Evolutionary conservation across 1,140 invertebrate species (phyloP).

Genomic region (Bombus picipes): DNA sequence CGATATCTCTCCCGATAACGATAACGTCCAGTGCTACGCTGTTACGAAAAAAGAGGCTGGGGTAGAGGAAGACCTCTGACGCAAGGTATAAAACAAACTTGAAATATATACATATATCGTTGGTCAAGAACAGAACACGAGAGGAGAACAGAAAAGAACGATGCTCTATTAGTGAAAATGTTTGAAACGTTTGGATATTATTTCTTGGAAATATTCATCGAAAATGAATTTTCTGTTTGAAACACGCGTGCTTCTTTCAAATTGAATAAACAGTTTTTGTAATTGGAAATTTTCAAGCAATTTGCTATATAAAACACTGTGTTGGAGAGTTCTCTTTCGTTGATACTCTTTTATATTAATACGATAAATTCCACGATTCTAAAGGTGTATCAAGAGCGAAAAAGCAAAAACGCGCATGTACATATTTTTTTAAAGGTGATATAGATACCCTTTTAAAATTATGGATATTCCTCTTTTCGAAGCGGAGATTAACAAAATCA

Average conservation of each 20-base stretch:
- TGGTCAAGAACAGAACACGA: no score
- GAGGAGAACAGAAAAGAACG: not conserved
- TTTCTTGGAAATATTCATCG: not conserved
- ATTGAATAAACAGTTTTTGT: not conserved
- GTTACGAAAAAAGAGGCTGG: not conserved
- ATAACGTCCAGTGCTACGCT: conserved; percentile 46
- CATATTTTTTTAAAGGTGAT: conserved; percentile 26
- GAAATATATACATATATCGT: not conserved
- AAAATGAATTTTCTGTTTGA: not conserved
- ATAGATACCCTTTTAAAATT: conserved; percentile 35
- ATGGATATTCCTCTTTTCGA: conserved; percentile 2
- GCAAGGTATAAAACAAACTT: not conserved
- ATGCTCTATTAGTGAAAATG: not conserved
- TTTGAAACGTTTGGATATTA: not conserved
- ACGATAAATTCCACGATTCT: conserved; percentile 20
- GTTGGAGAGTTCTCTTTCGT: not conserved
- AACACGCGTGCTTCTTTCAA: not conserved
- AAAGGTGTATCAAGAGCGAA: conserved; percentile 29
- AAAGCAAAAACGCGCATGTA: conserved; percentile 18
- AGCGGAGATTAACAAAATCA: no score
- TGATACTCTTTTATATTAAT: not conserved
- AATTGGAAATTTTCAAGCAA: not conserved
- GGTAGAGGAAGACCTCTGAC: no score
- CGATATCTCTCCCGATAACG: conserved; percentile 57
- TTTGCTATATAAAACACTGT: not conserved